Conservation (phyloP, 2,888 invertebrate genomes). For the Eupithecia vulgata region DNA sequence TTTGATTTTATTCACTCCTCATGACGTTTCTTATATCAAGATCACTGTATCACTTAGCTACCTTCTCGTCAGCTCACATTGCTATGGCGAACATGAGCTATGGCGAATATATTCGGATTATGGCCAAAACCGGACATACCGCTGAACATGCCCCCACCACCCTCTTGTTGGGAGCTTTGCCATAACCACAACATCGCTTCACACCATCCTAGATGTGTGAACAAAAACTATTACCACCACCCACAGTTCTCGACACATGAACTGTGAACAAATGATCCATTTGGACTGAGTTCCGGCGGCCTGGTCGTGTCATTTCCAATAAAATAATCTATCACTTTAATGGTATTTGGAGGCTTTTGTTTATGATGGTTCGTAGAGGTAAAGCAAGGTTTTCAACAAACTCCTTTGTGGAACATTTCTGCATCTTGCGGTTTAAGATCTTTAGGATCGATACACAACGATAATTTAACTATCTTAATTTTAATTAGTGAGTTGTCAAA, state of each 20-base stretch:
- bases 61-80: no score
- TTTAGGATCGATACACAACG: no score
- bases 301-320: constrained; percentile 25
- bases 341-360: constrained; percentile 8
- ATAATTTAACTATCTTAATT: no score
- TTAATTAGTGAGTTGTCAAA: no score
- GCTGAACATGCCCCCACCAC: no score
- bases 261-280: neutral
- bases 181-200: neutral
- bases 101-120: no score
- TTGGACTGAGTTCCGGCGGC: neutral
- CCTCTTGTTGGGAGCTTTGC: no score
- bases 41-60: neutral
- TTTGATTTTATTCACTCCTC: neutral
- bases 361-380: constrained; percentile 4
- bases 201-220: neutral
- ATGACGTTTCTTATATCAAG: neutral
- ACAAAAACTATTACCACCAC: neutral
- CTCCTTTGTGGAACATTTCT: no score
- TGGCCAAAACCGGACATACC: no score
- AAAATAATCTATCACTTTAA: constrained; percentile 29
- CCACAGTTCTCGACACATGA: neutral
- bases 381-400: no score
- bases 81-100: no score
- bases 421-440: no score